Conservation (phyloP, 92 coral and sea anemone genomes). For the Muricea muricata region DNA sequence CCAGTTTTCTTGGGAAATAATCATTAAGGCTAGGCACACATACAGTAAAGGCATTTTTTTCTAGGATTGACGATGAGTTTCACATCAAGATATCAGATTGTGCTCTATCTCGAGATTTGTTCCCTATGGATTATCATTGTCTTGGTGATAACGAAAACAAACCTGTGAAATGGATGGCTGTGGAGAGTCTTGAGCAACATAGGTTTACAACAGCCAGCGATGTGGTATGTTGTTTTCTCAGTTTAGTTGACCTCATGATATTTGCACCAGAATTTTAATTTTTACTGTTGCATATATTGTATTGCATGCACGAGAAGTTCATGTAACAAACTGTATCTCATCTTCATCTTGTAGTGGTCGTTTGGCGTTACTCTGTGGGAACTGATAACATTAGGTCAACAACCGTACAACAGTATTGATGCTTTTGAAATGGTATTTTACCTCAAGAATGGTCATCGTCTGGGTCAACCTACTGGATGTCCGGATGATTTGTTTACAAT, state of each 20-base stretch:
- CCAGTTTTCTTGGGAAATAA: too few relatives aligned
- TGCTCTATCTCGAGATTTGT: constrained; percentile 90
- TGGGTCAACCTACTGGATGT: constrained; percentile 95
- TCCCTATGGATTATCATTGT: constrained; percentile 92
- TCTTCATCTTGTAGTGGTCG: constrained; percentile 88
- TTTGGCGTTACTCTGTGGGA: constrained; percentile 98
- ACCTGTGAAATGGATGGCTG: constrained; percentile 99
- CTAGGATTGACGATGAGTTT: constrained; percentile 90
- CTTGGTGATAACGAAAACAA: constrained; percentile 96
- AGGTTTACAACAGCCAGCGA: constrained; percentile 90
- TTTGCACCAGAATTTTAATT: neutral
- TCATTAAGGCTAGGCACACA: neutral
- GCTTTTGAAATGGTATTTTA: constrained; percentile 97
- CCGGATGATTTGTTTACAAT: constrained; percentile 97
- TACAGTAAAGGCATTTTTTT: neutral
- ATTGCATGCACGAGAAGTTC: too few relatives aligned
- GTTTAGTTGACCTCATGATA: too few relatives aligned
- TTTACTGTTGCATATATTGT: too few relatives aligned
- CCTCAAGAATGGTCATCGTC: constrained; percentile 93
- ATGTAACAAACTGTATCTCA: too few relatives aligned
- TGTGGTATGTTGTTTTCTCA: too few relatives aligned
- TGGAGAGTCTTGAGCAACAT: constrained; percentile 88
- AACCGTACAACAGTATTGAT: constrained; percentile 95
- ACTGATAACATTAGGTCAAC: constrained; percentile 92
- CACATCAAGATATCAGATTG: constrained; percentile 97